Evolutionary conservation across 2,113 vertebrate genomes (phyloP).

Genomic region (Bombycilla garrulus): DNA sequence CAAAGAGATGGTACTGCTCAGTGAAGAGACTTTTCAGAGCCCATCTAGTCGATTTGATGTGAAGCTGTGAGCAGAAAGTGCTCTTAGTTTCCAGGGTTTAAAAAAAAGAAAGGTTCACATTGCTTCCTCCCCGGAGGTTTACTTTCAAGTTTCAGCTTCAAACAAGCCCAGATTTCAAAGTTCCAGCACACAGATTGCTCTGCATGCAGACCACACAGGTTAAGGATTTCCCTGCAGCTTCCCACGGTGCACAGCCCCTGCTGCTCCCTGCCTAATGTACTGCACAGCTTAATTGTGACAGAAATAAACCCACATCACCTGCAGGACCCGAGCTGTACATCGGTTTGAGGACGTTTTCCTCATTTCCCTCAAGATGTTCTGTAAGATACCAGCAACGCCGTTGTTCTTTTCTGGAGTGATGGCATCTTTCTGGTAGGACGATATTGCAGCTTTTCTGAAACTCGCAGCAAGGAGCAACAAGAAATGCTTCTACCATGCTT

Average conservation of each 20-base stretch:
- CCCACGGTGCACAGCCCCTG: background rate
- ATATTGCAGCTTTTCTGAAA: background rate
- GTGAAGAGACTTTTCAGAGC: background rate
- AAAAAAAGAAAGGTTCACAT: background rate
- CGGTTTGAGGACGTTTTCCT: background rate
- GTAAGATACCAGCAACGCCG: fast-evolving
- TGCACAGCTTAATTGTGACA: background rate
- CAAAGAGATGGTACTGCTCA: background rate
- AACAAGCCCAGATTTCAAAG: slow-evolving; percentile 38
- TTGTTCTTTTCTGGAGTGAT: background rate
- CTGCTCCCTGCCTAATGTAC: background rate
- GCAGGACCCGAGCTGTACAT: background rate
- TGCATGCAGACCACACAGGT: background rate
- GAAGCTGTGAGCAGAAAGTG: background rate
- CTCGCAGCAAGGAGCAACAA: background rate
- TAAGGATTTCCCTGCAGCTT: background rate
- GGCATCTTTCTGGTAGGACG: background rate
- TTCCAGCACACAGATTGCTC: background rate
- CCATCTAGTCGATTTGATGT: background rate
- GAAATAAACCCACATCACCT: background rate
- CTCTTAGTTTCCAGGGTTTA: background rate
- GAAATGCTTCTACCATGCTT: background rate
- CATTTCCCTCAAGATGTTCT: background rate
- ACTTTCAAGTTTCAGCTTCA: slow-evolving; percentile 49
- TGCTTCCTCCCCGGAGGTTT: slow-evolving; percentile 9